Evolutionary conservation across 1,140 invertebrate species (phyloP), one percentile per base, ranked within the genome.

Genomic region (Euura lappo): DNA sequence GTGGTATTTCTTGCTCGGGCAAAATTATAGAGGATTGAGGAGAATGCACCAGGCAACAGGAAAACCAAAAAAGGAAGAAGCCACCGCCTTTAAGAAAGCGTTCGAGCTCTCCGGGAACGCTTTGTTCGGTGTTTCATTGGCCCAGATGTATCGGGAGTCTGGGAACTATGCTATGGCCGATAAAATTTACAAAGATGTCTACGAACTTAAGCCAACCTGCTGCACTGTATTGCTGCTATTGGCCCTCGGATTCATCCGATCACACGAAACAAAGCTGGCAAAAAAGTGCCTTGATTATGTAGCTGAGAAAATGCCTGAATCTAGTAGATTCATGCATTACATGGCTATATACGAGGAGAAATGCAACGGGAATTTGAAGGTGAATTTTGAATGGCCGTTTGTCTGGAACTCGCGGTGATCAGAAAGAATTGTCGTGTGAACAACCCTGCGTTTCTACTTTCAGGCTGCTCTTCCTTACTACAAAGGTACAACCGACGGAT

Each of bases 21-120:
- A 60, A 60, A 60, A 60, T 60, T 60, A 60, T n/a, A 60, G 51
- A 60, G 13, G 51, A 60, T 60, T 60, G 51, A 60, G 51, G 13
- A 60, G 51, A n/a, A 60, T 8, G 51, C 8, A 60, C 13, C 10
- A 60, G 10, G 10, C 51, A 11, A 3, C 13, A 60, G 51, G 8
- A 11, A 6, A 60, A 8, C 51, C 51, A 60, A 60, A 6, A 11
- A 8, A 60, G 13, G 8, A 60, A 60, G 51, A 60, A 60, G 51
- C 6, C 10, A 6, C 10, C 10, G 51, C 51, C 6, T 60, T 60
- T 5, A 6, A 60, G 51, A 60, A 8, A 60, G 51, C 51, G 10
- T 60, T 11, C 51, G 13, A 6, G 13, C 2, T 5, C 13, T 60
- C 51, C 10, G 13, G 13, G 13, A 60, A n/a, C 10, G 51, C 13